Evolutionary conservation across 2,888 invertebrate species (phyloP), one percentile per base, ranked within the genome.

Genomic region (Pterobdella sp.): DNA sequence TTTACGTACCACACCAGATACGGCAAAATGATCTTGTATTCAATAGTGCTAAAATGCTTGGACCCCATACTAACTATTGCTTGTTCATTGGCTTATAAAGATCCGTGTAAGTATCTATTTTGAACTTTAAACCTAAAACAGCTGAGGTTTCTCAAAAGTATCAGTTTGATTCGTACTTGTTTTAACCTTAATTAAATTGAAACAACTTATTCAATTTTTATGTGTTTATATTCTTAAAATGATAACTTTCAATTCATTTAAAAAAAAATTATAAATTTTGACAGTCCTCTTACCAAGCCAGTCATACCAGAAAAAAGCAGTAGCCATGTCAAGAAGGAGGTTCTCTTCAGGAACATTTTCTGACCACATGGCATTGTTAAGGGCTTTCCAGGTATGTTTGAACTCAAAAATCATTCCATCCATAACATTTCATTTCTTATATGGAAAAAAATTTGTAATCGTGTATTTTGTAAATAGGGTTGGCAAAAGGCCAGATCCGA

Each of bases 51-150:
- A 77, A 92, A 92, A 82, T 98, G 97, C 82, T 85, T 95, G 49
- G 93, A 94, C 82, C 95, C 96, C 0, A 87, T 97, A 37, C 85
- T 94, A 73, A 94, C 94, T 0, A 90, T 98, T 60, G 92, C 92
- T 0, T 91, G 94, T 81, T 88, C 90, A 77, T 86, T 95, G 77
- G 90, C 93, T 0, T 88, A 89, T 81, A 88, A 88, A 86, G 90
- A 87, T 79, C 85, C 86, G 34, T 86, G 86, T 87, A 78, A 82
- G 85, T 81, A 18, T 29, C 42, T 52, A 10, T 35, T 1, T 32
- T 34, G 35, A n/a, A 68, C 14, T 36, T n/a, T 7, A 32, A 26
- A 34, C 18, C 7, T 49, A 22, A 14, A 49, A 49, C 22, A 14
- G 14, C 14, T 49, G 14, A n/a, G n/a, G n/a, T n/a, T n/a, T n/a